Evolutionary conservation across 2,797 vertebrate genomes (phyloP).

Genomic region (Tadarida brasiliensis): DNA sequence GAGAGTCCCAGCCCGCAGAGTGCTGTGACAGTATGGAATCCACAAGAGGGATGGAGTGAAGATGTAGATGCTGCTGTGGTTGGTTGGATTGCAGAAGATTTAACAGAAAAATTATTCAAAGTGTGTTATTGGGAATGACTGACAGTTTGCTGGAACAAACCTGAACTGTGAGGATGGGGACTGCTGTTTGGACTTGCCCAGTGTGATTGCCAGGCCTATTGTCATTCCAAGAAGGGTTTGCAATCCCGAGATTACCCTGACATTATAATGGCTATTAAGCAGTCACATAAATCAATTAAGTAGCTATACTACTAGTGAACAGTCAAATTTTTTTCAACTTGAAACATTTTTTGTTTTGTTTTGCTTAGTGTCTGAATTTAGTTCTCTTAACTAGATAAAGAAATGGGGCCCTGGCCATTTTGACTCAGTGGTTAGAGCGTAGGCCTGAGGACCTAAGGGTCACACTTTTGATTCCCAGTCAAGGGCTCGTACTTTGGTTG

Average conservation of each 20-base stretch:
- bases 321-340: background rate
- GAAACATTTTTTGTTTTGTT: background rate
- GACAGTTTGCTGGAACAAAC: constrained; percentile 46
- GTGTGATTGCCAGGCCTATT: constrained; percentile 33
- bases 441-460: too few species aligned
- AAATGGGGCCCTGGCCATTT: background rate
- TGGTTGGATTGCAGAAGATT: background rate
- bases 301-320: background rate
- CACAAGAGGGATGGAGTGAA: background rate
- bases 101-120: background rate
- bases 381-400: background rate
- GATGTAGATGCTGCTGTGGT: background rate
- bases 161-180: background rate
- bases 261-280: constrained; percentile 56
- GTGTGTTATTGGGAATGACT: background rate
- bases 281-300: background rate
- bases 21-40: background rate
- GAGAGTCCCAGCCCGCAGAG: background rate
- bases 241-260: constrained; percentile 18
- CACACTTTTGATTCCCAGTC: too few species aligned
- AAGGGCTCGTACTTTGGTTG: too few species aligned
- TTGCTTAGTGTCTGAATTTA: constrained; percentile 8
- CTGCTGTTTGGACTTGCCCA: background rate
- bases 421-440: too few species aligned
- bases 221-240: constrained; percentile 36